A percentile compares a stretch with the other conserved stretches of the same genome.
Evolutionary conservation across 2,888 invertebrate genomes (phyloP).

Genomic region (Apotomis betuletana): DNA sequence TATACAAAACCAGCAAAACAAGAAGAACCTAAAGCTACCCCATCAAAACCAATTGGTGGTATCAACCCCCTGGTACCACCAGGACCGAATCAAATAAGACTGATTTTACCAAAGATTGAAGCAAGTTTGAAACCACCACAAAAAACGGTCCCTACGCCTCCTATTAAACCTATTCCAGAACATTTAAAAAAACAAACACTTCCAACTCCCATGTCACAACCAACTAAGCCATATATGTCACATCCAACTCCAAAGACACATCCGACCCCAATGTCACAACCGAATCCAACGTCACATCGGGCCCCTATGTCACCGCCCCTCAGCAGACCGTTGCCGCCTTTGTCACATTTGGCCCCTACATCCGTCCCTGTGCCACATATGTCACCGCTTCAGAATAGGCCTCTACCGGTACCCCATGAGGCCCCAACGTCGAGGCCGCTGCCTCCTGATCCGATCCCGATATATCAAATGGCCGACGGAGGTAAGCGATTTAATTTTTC

Average conservation of each 20-base stretch:
- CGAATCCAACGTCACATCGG: neutral
- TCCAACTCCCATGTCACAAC: neutral
- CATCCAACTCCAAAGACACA: neutral
- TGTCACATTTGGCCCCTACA: neutral
- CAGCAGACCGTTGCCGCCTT: neutral
- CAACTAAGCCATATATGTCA: neutral
- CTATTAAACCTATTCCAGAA: neutral
- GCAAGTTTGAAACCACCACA: constrained; percentile 9
- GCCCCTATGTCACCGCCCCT: neutral
- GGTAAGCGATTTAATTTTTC: neutral
- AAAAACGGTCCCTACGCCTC: neutral
- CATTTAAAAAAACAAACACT: neutral
- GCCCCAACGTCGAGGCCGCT: neutral
- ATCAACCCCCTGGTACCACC: neutral
- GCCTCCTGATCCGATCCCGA: neutral
- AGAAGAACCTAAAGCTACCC: neutral
- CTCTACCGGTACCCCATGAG: neutral
- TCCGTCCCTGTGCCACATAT: neutral
- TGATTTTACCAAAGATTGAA: constrained; percentile 22
- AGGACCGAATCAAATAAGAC: constrained; percentile 4
- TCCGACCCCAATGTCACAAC: neutral
- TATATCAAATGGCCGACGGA: neutral
- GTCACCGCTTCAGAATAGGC: neutral
- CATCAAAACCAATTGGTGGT: neutral
- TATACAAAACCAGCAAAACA: neutral